A percentile compares a stretch with the other conserved stretches of the same genome.
phyloP scores from a whole-genome alignment of 2,888 invertebrate species.

The Argyresthia albistria region DNA sequence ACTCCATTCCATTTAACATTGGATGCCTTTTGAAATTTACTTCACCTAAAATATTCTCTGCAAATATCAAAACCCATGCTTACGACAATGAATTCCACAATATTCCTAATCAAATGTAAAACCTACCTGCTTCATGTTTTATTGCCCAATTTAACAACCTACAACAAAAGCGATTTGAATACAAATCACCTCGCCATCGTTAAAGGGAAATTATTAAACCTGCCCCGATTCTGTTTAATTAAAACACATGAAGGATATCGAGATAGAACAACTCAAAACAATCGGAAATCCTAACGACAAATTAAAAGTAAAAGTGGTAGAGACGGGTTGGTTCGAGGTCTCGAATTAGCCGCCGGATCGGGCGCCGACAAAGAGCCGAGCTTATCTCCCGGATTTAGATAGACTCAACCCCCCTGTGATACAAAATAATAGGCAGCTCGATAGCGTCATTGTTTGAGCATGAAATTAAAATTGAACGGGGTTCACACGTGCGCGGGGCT shows the following conservation, averaged over 20 bases:
- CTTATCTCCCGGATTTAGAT: constrained; percentile 69
- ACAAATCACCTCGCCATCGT: constrained; percentile 24
- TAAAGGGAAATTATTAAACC: neutral
- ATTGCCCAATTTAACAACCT: constrained; percentile 12
- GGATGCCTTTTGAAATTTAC: no score
- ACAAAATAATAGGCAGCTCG: constrained; percentile 68
- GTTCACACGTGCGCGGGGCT: constrained; percentile 67
- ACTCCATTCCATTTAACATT: no score
- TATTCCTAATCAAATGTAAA: neutral
- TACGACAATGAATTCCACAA: no score
- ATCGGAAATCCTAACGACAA: constrained; percentile 28
- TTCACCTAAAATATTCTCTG: no score
- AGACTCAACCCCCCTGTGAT: constrained; percentile 64
- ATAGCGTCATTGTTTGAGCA: constrained; percentile 72
- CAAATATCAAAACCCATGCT: no score
- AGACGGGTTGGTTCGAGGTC: constrained; percentile 22
- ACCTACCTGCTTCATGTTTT: neutral
- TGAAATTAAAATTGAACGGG: constrained; percentile 72
- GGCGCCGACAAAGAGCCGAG: constrained; percentile 55
- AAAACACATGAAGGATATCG: constrained; percentile 18
- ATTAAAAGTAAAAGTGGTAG: constrained; percentile 19
- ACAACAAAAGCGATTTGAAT: constrained; percentile 35
- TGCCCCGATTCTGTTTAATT: constrained; percentile 16
- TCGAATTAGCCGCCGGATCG: constrained; percentile 58
- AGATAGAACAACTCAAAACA: constrained; percentile 17